A percentile compares a stretch with the other conserved stretches of the same genome.
Evolutionary conservation across 2,797 vertebrate species (phyloP).

Genomic region (Phoebastria nigripes): DNA sequence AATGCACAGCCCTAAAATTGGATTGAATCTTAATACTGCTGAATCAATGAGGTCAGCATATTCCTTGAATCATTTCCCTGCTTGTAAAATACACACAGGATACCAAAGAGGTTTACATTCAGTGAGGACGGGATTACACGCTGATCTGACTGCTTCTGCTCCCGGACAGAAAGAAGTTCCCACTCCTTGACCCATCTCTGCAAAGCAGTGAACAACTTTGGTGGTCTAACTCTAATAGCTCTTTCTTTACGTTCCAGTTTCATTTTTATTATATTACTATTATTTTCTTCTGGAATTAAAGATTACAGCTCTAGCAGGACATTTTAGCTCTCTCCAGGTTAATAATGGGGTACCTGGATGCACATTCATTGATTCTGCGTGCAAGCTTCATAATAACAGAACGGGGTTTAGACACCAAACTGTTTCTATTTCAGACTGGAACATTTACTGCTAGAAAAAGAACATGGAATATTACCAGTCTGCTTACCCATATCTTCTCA

Average conservation of each 20-base stretch:
- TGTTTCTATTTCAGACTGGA: background rate
- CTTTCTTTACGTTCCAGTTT: background rate
- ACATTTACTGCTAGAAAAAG: background rate
- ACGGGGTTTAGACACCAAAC: background rate
- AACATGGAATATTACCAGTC: background rate
- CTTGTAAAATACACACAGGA: background rate
- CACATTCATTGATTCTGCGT: background rate
- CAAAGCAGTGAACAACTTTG: background rate
- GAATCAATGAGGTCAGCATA: conserved; percentile 15
- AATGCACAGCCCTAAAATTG: background rate
- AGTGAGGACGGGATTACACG: background rate
- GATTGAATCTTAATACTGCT: background rate
- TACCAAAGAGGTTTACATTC: background rate
- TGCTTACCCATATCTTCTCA: background rate
- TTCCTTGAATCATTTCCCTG: background rate
- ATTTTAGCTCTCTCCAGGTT: background rate
- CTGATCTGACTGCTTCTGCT: background rate
- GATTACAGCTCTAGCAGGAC: background rate
- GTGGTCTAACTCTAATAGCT: background rate
- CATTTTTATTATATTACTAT: background rate
- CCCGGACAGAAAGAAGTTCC: background rate
- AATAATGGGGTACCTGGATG: background rate
- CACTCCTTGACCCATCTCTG: background rate
- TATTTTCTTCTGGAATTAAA: background rate
- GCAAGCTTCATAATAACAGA: background rate